A percentile compares a stretch with the other conserved stretches of the same genome.
Evolutionary conservation across 2,888 invertebrate genomes (phyloP).

Genomic region (Latrodectus hesperus): DNA sequence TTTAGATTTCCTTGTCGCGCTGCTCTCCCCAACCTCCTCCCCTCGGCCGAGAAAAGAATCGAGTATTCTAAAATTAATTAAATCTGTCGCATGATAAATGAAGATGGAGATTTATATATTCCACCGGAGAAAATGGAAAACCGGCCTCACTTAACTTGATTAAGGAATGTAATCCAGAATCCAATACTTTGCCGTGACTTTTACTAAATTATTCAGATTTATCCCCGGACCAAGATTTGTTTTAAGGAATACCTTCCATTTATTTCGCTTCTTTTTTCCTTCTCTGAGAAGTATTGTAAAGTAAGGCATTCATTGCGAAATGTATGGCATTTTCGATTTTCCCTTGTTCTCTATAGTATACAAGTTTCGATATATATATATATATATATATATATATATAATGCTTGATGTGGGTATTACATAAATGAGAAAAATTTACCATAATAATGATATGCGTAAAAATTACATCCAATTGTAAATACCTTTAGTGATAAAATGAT

Average conservation of each 20-base stretch:
- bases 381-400: too few relatives aligned
- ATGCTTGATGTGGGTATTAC: too few relatives aligned
- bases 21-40: neutral
- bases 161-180: slow-evolving; percentile 18
- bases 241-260: slow-evolving; percentile 31
- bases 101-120: slow-evolving; percentile 16
- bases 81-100: slow-evolving; percentile 26
- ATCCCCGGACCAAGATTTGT: slow-evolving; percentile 20
- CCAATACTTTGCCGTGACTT: slow-evolving; percentile 23
- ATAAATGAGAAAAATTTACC: too few relatives aligned
- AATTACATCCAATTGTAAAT: too few relatives aligned
- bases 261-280: slow-evolving; percentile 16
- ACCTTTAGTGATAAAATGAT: too few relatives aligned
- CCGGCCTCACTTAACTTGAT: slow-evolving; percentile 39
- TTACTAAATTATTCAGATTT: slow-evolving; percentile 44
- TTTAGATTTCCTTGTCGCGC: too few relatives aligned
- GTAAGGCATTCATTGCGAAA: neutral
- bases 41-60: neutral
- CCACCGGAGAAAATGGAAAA: neutral
- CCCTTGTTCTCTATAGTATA: too few relatives aligned
- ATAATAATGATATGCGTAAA: too few relatives aligned
- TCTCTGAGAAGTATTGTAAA: neutral
- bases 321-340: too few relatives aligned
- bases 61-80: slow-evolving; percentile 39
- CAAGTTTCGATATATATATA: too few relatives aligned